These are phyloP conservation scores for Papilio polytes DNA, from an alignment of 1,140 invertebrate species.

Conservation along the genomic window DNA sequence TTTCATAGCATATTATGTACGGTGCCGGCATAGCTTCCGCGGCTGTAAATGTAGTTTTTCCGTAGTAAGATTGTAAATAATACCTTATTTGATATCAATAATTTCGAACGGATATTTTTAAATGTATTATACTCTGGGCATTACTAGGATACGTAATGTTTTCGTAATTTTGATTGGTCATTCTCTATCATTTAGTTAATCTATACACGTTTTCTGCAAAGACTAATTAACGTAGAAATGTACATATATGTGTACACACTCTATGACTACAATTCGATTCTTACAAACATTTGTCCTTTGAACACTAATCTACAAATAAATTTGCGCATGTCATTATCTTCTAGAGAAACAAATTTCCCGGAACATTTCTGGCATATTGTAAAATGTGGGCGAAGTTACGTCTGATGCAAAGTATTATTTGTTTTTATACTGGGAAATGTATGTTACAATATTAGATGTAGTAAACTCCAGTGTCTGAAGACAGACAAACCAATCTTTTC, in stretches of 20 bases:
- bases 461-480: no score
- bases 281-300: no score
- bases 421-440: background rate
- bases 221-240: no score
- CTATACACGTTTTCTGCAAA: no score
- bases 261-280: no score
- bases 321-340: background rate
- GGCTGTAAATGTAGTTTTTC: constrained; percentile 1
- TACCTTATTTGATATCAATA: background rate
- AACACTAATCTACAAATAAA: background rate
- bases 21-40: constrained; percentile 13
- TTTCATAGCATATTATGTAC: constrained; percentile 7
- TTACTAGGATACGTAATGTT: background rate
- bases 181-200: no score
- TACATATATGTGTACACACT: no score
- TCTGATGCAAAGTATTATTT: background rate
- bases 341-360: background rate
- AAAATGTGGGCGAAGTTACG: background rate
- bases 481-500: background rate
- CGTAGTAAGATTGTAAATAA: background rate
- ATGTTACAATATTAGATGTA: no score
- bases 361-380: background rate
- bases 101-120: constrained; percentile 5
- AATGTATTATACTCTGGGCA: background rate
- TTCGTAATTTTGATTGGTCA: background rate